Evolutionary conservation across 30 jellyfish, hydroid and myxozoan species (phyloP).

Genomic region (Aurelia sp.): DNA sequence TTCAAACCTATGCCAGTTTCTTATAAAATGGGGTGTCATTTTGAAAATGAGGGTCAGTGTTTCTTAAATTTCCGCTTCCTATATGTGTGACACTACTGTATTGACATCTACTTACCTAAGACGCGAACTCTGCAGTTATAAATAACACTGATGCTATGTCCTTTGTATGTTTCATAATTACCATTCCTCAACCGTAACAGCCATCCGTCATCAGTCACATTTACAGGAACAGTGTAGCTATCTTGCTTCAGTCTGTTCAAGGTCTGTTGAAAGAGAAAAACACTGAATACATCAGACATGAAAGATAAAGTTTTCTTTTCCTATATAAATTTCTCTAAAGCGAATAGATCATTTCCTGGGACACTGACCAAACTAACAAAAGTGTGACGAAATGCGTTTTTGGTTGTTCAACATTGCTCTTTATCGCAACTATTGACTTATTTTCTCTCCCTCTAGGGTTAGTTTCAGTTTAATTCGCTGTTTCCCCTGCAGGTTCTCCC

Average conservation of each 20-base stretch:
- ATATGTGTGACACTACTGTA: not conserved
- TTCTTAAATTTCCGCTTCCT: too few species aligned
- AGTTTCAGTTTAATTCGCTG: too few species aligned
- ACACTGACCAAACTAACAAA: too few species aligned
- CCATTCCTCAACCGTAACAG: slow-evolving; percentile 34
- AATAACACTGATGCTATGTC: slow-evolving; percentile 29
- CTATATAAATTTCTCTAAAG: not conserved
- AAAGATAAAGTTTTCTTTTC: too few species aligned
- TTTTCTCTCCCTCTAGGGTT: too few species aligned
- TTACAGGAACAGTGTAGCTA: slow-evolving; percentile 11
- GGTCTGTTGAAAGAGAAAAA: slow-evolving; percentile 13
- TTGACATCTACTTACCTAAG: slow-evolving; percentile 31
- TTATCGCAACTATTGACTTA: too few species aligned
- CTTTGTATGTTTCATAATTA: slow-evolving; percentile 8
- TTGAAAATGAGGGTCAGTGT: too few species aligned
- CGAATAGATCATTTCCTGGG: too few species aligned
- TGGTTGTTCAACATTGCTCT: not conserved
- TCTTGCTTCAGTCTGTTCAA: slow-evolving; percentile 32
- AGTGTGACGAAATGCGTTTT: too few species aligned
- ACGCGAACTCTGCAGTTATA: slow-evolving; percentile 54
- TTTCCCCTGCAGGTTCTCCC: too few species aligned
- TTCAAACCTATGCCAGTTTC: too few species aligned
- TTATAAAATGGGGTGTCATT: too few species aligned
- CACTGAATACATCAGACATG: not conserved
- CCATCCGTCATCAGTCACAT: slow-evolving; percentile 75